Percentiles rank a stretch among this genome's conserved stretches.
Conservation (phyloP, 2,113 vertebrate genomes). For the Parus major region DNA sequence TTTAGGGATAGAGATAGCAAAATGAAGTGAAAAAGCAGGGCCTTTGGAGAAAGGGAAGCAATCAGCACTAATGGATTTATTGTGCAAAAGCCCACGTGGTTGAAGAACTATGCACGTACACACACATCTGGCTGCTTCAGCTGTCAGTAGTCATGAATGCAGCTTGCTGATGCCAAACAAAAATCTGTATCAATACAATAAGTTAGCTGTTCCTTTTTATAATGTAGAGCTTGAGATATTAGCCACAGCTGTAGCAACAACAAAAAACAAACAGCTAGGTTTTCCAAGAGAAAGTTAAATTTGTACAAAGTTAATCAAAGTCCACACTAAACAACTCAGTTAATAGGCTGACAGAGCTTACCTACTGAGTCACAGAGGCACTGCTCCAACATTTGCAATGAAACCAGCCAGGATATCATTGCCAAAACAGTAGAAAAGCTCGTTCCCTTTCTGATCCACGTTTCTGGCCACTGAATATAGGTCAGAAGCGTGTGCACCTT, state of each 20-base stretch:
- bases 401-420: neutral
- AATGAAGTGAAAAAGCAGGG: conserved; percentile 10
- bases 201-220: neutral
- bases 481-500: fast-evolving
- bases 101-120: neutral
- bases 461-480: neutral
- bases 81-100: neutral
- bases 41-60: conserved; percentile 7
- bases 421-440: neutral
- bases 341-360: neutral
- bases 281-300: conserved; percentile 20
- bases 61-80: conserved; percentile 43
- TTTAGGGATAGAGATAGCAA: conserved; percentile 3
- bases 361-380: neutral
- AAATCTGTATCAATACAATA: neutral
- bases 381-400: neutral
- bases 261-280: neutral
- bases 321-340: neutral
- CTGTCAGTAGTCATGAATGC: neutral
- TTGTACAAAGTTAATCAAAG: neutral
- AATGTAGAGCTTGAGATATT: neutral
- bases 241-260: neutral
- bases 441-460: neutral
- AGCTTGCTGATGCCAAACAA: conserved; percentile 14
- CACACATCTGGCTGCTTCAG: conserved; percentile 49